Evolutionary conservation across 2,888 invertebrate species (phyloP).

Genomic region (Scaeva pyrastri): DNA sequence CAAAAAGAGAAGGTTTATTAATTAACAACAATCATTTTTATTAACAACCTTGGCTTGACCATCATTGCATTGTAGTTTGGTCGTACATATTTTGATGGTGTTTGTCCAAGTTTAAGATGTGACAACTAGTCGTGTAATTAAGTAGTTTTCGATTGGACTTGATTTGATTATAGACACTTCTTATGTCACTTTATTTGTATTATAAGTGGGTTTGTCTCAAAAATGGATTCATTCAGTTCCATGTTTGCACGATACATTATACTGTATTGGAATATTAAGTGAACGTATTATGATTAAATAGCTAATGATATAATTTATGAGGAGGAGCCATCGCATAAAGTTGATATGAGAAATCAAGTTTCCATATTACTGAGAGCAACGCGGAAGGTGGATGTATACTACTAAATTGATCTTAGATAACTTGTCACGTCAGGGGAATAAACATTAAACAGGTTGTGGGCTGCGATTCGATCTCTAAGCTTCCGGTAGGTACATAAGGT

Average conservation of each 20-base stretch:
- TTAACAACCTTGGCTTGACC: conserved; percentile 67
- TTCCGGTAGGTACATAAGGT: no score
- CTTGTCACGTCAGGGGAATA: no score
- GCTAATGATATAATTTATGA: conserved; percentile 67
- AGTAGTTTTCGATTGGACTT: conserved; percentile 70
- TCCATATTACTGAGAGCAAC: neutral
- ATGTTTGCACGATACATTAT: neutral
- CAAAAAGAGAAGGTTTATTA: conserved; percentile 73
- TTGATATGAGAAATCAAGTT: conserved; percentile 28
- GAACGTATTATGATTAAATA: conserved; percentile 32
- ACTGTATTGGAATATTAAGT: conserved; percentile 10
- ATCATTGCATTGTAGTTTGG: conserved; percentile 32
- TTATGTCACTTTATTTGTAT: conserved; percentile 30
- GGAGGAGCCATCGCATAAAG: conserved; percentile 55
- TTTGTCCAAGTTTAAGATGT: conserved; percentile 36
- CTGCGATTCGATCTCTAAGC: no score
- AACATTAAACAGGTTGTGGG: no score
- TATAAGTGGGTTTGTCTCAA: neutral
- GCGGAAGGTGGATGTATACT: neutral
- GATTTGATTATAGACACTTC: conserved; percentile 52
- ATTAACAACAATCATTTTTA: conserved; percentile 75
- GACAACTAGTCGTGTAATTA: conserved; percentile 59
- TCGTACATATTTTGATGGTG: conserved; percentile 38
- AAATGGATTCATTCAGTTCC: conserved; percentile 20
- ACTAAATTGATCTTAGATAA: neutral